A percentile compares a stretch with the other conserved stretches of the same genome.
Evolutionary conservation across 2,113 vertebrate species (phyloP).

Genomic region (Marmota flaviventris): DNA sequence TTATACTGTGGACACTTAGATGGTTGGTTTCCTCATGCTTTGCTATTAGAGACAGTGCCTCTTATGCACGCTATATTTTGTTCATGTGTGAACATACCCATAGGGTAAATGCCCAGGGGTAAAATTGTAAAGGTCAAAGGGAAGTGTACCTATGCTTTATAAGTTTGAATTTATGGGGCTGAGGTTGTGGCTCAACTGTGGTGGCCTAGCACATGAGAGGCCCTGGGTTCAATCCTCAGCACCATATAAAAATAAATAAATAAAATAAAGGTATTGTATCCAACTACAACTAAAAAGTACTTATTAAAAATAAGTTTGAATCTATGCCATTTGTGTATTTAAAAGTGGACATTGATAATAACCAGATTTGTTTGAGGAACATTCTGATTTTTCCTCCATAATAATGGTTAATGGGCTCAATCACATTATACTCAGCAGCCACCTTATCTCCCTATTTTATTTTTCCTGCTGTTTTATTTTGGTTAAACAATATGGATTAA

Average conservation of each 20-base stretch:
- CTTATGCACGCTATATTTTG: background rate
- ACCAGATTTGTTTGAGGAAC: background rate
- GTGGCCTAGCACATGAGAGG: too few species aligned
- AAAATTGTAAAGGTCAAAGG: background rate
- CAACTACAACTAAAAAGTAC: too few species aligned
- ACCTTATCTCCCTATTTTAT: background rate
- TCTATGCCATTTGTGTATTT: background rate
- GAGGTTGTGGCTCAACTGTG: too few species aligned
- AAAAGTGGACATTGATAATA: background rate
- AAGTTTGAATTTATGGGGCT: background rate
- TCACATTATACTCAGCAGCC: background rate
- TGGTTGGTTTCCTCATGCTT: background rate
- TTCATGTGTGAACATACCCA: background rate
- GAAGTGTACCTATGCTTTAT: background rate
- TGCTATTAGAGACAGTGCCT: background rate
- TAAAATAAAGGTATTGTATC: too few species aligned
- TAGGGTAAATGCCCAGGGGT: background rate
- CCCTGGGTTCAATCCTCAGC: too few species aligned
- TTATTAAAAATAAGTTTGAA: background rate
- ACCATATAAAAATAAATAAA: too few species aligned
- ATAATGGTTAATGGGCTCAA: background rate
- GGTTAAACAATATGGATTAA: background rate
- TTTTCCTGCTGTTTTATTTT: background rate
- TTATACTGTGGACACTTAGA: background rate
- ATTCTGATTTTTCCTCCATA: background rate